These are phyloP conservation scores for Hydropsyche betteni DNA, from an alignment of 2,888 invertebrate genomes.

Conservation along the genomic window DNA sequence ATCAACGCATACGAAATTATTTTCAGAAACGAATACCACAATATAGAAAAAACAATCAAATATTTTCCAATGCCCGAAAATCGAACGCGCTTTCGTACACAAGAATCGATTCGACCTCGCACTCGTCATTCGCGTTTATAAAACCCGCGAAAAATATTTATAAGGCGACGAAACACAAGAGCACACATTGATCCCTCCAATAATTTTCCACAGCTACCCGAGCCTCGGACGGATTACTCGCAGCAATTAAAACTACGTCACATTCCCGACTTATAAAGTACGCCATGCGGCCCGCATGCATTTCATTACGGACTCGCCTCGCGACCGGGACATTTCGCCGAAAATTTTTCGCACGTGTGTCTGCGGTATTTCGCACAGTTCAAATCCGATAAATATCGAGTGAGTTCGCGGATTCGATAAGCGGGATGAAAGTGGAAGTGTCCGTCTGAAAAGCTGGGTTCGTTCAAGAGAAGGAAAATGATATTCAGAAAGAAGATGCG, in stretches of 20 bases:
- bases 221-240: not conserved
- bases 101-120: no score
- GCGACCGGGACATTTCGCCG: constrained; percentile 5
- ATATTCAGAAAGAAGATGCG: constrained; percentile 52
- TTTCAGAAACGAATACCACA: no score
- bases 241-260: constrained; percentile 1
- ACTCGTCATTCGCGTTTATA: no score
- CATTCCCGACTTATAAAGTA: constrained; percentile 4
- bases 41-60: no score
- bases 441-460: constrained; percentile 41
- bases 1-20: no score
- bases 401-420: not conserved
- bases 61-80: no score
- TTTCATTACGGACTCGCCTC: constrained; percentile 22
- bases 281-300: not conserved
- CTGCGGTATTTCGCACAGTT: not conserved
- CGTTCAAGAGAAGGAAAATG: constrained; percentile 48
- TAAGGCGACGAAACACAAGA: no score
- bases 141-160: no score
- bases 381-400: not conserved
- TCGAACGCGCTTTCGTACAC: no score
- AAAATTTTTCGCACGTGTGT: not conserved
- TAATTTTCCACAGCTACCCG: not conserved
- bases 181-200: no score
- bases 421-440: not conserved